Percentiles rank a stretch among this genome's conserved stretches.
These are phyloP conservation scores for Andricus curvator DNA, from an alignment of 2,888 invertebrate genomes.

Conservation along the genomic window DNA sequence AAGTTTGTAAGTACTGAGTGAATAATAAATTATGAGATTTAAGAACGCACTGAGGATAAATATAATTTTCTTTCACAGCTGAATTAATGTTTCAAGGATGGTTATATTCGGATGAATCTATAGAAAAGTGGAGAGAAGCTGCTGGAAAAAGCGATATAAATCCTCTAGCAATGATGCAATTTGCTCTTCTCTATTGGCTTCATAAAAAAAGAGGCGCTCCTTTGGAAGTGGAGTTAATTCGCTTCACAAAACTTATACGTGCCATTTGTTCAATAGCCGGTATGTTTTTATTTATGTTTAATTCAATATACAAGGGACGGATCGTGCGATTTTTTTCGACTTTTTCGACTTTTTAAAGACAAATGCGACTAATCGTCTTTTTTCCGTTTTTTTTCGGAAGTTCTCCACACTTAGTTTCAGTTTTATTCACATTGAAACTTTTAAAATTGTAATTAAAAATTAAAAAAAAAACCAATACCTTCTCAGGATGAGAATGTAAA, in stretches of 20 bases:
- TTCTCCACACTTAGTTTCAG: too few species aligned
- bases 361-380: too few species aligned
- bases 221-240: conserved; percentile 83
- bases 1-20: conserved; percentile 68
- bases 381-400: too few species aligned
- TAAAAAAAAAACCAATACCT: too few species aligned
- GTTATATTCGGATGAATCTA: conserved; percentile 73
- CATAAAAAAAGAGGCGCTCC: conserved; percentile 79
- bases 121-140: conserved; percentile 74
- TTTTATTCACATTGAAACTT: too few species aligned
- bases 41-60: conserved; percentile 17
- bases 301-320: neutral
- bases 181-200: conserved; percentile 87
- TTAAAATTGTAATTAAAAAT: too few species aligned
- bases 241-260: conserved; percentile 83
- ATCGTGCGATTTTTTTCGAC: too few species aligned
- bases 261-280: conserved; percentile 84
- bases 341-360: too few species aligned
- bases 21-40: conserved; percentile 25
- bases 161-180: conserved; percentile 84
- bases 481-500: too few species aligned
- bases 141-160: conserved; percentile 80
- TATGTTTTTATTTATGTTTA: conserved; percentile 57
- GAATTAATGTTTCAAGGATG: conserved; percentile 77
- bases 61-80: conserved; percentile 61